Evolutionary conservation across 2,888 invertebrate genomes (phyloP).

Genomic region (Polymixis flavicincta): DNA sequence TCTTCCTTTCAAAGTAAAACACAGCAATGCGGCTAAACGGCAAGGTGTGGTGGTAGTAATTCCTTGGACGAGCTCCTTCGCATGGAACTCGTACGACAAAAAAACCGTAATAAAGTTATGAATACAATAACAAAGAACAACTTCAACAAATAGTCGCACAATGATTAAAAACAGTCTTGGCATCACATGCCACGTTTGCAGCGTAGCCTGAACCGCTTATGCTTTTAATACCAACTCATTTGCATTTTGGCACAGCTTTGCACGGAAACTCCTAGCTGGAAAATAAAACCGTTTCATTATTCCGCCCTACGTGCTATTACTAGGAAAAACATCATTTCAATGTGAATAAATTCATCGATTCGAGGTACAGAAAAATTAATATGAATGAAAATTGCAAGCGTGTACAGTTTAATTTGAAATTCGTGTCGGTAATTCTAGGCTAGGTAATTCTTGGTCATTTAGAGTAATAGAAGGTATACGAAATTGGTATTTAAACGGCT

Average conservation of each 20-base stretch:
- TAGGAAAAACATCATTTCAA: constrained; percentile 35
- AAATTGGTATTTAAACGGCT: not conserved
- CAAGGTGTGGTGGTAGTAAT: not conserved
- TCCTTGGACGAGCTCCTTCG: not conserved
- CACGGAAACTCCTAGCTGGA: constrained; percentile 32
- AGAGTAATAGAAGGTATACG: not conserved
- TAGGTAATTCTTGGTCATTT: constrained; percentile 17
- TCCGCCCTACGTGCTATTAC: constrained; percentile 14
- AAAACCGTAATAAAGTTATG: not conserved
- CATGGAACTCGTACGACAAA: not conserved
- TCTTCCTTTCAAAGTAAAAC: not conserved
- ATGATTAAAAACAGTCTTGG: constrained; percentile 36
- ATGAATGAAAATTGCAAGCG: constrained; percentile 33
- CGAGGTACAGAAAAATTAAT: not conserved
- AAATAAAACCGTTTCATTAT: constrained; percentile 50
- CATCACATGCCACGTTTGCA: constrained; percentile 20
- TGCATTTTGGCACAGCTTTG: constrained; percentile 54
- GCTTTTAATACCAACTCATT: constrained; percentile 48
- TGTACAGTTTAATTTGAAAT: constrained; percentile 11
- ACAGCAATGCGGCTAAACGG: not conserved
- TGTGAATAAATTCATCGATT: constrained; percentile 26
- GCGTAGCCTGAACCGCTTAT: constrained; percentile 21
- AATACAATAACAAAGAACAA: not conserved
- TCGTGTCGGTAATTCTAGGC: constrained; percentile 29
- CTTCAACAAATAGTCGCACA: not conserved